Evolutionary conservation across 1,140 invertebrate genomes (phyloP).

Genomic region (Brachionus rubens): DNA sequence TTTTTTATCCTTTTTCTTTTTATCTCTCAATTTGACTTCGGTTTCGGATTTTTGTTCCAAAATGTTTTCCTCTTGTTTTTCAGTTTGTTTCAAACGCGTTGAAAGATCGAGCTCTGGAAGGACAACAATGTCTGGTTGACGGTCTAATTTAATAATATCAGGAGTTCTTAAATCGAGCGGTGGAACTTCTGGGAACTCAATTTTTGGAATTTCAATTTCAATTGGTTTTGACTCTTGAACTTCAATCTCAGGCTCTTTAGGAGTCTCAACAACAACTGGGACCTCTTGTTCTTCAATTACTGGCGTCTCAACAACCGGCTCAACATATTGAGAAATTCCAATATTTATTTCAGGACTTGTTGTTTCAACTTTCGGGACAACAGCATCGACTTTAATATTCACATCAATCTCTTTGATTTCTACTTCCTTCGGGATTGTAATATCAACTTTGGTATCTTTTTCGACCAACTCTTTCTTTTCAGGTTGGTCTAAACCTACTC

Average conservation of each 20-base stretch:
- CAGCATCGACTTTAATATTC: neutral
- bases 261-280: neutral
- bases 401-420: constrained; percentile 1
- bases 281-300: neutral
- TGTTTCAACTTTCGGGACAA: neutral
- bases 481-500: neutral
- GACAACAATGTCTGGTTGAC: constrained; percentile 28
- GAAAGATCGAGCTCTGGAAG: constrained; percentile 7
- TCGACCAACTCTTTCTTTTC: neutral
- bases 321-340: neutral
- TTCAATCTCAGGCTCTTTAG: neutral
- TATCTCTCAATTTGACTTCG: no score
- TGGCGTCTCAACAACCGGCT: neutral
- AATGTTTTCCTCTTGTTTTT: neutral
- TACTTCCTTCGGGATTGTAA: neutral
- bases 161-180: neutral
- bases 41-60: neutral
- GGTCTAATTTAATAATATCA: constrained; percentile 3
- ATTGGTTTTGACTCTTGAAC: neutral
- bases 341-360: constrained; percentile 12
- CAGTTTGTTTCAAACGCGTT: no score
- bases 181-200: neutral
- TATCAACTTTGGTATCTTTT: constrained; percentile 5
- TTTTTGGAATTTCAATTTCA: neutral
- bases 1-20: no score